A percentile compares a stretch with the other conserved stretches of the same genome.
These are phyloP conservation scores for Bicyclus anynana DNA, from an alignment of 1,140 invertebrate genomes.

Conservation along the genomic window DNA sequence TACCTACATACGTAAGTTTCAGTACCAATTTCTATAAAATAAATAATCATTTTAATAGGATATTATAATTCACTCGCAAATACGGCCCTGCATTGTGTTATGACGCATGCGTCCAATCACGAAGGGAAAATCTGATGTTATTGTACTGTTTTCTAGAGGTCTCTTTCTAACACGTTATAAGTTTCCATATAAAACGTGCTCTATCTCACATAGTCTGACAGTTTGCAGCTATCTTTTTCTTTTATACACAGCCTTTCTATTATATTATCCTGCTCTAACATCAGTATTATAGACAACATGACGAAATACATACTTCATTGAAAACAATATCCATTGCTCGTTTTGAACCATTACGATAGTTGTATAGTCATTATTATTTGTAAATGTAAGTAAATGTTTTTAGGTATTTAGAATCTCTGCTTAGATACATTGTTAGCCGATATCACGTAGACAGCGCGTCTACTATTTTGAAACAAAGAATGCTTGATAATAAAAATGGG, in stretches of 20 bases:
- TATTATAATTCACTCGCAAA: conserved; percentile 11
- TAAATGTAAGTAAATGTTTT: conserved; percentile 15
- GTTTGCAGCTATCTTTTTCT: background rate
- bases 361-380: background rate
- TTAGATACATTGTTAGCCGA: conserved; percentile 8
- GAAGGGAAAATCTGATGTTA: conserved; percentile 52
- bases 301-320: conserved; percentile 14
- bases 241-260: conserved; percentile 6
- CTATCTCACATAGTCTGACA: conserved; percentile 28
- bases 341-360: conserved; percentile 4
- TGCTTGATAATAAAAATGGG: conserved; percentile 4
- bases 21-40: too few relatives aligned
- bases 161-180: conserved; percentile 34
- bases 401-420: too few relatives aligned
- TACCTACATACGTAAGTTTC: too few relatives aligned
- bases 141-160: conserved; percentile 50
- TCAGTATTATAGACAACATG: conserved; percentile 46
- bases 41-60: background rate
- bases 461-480: conserved; percentile 32
- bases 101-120: conserved; percentile 72
- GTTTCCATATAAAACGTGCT: conserved; percentile 5
- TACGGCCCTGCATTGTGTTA: conserved; percentile 46
- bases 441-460: conserved; percentile 37
- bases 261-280: conserved; percentile 35
- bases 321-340: conserved; percentile 21